Conservation (phyloP, 1,140 invertebrate genomes). For the Parasteatoda tepidariorum region DNA sequence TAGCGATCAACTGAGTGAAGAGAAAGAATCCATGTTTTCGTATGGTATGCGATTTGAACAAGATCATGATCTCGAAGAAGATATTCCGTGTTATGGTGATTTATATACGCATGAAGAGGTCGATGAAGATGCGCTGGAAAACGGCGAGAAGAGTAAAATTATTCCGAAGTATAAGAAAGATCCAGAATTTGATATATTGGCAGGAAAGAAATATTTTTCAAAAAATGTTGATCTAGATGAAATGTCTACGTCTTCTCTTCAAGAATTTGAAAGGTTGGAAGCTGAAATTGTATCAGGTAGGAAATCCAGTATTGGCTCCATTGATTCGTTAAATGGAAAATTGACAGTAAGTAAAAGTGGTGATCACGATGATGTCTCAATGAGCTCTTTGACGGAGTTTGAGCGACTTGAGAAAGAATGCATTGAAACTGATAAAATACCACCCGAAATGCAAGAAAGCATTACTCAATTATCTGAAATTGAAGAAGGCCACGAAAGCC, state of each 20-base stretch:
- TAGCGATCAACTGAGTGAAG: slow-evolving; percentile 67
- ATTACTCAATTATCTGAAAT: slow-evolving; percentile 83
- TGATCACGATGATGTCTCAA: slow-evolving; percentile 90
- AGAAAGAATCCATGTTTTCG: slow-evolving; percentile 25
- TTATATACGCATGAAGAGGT: slow-evolving; percentile 69
- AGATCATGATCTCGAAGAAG: slow-evolving; percentile 72
- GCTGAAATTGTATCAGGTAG: slow-evolving; percentile 65
- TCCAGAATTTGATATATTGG: slow-evolving; percentile 85
- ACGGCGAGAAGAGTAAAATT: slow-evolving; percentile 73
- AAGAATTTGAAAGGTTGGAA: slow-evolving; percentile 71
- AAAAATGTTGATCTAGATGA: slow-evolving; percentile 68
- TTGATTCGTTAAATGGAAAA: slow-evolving; percentile 63
- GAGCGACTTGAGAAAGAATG: slow-evolving; percentile 89
- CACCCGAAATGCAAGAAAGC: slow-evolving; percentile 82
- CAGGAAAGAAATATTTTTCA: slow-evolving; percentile 79
- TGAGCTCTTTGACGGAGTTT: slow-evolving; percentile 93
- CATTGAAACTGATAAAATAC: slow-evolving; percentile 82
- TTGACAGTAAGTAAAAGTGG: slow-evolving; percentile 73
- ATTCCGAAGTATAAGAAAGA: slow-evolving; percentile 75
- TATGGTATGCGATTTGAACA: slow-evolving; percentile 48
- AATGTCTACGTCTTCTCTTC: slow-evolving; percentile 69
- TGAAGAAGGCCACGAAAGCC: slow-evolving; percentile 76
- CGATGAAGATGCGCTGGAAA: slow-evolving; percentile 79
- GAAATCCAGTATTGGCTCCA: slow-evolving; percentile 59
- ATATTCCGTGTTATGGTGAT: slow-evolving; percentile 72